Evolutionary conservation across 2,113 vertebrate genomes (phyloP), one percentile per base, ranked within the genome.

Genomic region (Pampusana beccarii): DNA sequence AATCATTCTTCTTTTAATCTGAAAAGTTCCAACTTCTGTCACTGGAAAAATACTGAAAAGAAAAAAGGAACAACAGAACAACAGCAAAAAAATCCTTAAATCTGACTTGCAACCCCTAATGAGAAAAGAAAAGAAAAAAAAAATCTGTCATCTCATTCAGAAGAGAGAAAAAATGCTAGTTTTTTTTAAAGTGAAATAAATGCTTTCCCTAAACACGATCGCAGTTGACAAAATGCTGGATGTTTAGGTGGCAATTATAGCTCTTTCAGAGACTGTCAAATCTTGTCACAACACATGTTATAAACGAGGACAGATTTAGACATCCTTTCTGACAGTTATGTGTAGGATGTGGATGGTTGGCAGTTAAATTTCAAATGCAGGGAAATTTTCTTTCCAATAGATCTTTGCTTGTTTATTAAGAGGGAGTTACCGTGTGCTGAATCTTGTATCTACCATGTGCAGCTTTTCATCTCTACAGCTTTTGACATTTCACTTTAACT

Each of bases 181-280:
- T 86, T 95, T 97, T 97, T 97, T 38, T 0, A 33, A 97, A 97
- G 97, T 90, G 94, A 97, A 98, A 97, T 97, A 97, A 97, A 98
- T 98, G 97, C 98, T 98, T 98, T 98, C 96, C 96, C 97, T 98
- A 98, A 98, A 98, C 96, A 98, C 33, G 86, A 97, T 98, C 78
- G 78, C 96, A 98, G 98, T 98, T 98, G 98, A 98, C 98, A 98
- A 98, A 98, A 98, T 98, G 98, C 97, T 98, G 93, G 96, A 97
- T 98, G 97, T 98, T 98, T 98, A 98, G 98, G 97, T 98, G 95
- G 97, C 98, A 98, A 98, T 98, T 98, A 98, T 98, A 97, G 97
- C 97, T 97, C 97, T 98, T 98, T 98, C 98, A 98, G 97, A 98
- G 98, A 97, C 97, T 98, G 98, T 98, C 98, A 98, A 97, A 98